Percentiles rank a stretch among this genome's conserved stretches.
These are phyloP conservation scores for Knipowitschia caucasica DNA, from an alignment of 2,797 vertebrate genomes.

Conservation along the genomic window DNA sequence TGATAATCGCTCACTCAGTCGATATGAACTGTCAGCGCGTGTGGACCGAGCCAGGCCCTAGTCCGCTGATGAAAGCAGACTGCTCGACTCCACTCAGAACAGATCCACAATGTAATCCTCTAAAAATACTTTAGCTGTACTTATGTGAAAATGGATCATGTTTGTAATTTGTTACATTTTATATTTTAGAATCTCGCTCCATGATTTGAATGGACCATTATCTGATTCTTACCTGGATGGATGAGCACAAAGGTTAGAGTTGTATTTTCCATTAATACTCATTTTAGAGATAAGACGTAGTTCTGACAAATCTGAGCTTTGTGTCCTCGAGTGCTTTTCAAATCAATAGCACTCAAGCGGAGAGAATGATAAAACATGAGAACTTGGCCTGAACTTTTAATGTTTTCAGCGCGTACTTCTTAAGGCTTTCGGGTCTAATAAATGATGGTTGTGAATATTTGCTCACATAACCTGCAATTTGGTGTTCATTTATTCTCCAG, in stretches of 20 bases:
- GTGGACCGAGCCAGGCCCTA: background rate
- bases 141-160: no score
- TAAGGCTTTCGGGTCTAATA: no score
- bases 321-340: background rate
- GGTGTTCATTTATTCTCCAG: no score
- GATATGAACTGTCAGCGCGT: slow-evolving; percentile 16
- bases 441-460: no score
- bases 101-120: no score
- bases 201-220: no score
- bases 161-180: no score
- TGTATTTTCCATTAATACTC: background rate
- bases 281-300: background rate
- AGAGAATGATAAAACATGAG: background rate
- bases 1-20: slow-evolving; percentile 63
- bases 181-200: no score
- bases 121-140: no score
- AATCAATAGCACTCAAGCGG: background rate
- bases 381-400: background rate
- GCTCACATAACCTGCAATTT: no score
- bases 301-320: background rate
- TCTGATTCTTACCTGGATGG: no score
- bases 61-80: background rate
- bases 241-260: background rate
- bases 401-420: no score
- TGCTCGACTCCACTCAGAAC: background rate